These are phyloP conservation scores for Volucella inanis DNA, from an alignment of 2,888 invertebrate species.

Conservation along the genomic window DNA sequence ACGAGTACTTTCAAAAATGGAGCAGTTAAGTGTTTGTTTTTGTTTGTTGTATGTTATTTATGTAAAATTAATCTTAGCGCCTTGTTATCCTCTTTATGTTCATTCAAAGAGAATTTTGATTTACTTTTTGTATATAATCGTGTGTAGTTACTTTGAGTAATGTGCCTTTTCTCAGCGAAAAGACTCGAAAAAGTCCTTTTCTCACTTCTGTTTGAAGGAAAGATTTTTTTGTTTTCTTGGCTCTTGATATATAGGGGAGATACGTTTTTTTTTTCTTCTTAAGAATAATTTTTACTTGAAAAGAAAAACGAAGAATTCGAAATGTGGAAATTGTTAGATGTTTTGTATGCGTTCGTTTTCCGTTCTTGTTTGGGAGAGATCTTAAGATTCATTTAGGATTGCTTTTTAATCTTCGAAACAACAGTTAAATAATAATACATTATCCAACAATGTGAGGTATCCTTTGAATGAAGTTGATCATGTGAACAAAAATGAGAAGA, in stretches of 20 bases:
- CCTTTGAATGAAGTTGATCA: too few species aligned
- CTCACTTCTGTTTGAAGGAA: background rate
- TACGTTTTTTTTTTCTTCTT: background rate
- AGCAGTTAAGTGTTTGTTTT: slow-evolving; percentile 30
- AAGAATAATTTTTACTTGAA: background rate
- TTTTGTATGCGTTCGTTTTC: too few species aligned
- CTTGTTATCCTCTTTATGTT: slow-evolving; percentile 12
- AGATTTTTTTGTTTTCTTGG: background rate
- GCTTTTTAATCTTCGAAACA: too few species aligned
- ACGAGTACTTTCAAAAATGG: background rate
- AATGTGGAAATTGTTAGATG: background rate
- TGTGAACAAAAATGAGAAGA: too few species aligned
- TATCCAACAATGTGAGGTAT: too few species aligned
- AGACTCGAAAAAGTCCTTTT: slow-evolving; percentile 19
- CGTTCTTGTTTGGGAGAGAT: too few species aligned
- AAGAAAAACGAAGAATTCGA: slow-evolving; percentile 8
- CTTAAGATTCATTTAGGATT: too few species aligned
- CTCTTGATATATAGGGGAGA: background rate
- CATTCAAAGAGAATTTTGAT: background rate
- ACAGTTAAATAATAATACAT: too few species aligned
- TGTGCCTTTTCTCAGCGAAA: slow-evolving; percentile 12
- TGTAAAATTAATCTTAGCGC: slow-evolving; percentile 32
- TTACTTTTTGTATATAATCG: background rate
- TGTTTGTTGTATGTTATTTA: background rate
- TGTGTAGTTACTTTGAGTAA: background rate